Base-by-base conservation (phyloP, 2,888 invertebrate genomes). In the Silvanus unidentatus region DNA sequence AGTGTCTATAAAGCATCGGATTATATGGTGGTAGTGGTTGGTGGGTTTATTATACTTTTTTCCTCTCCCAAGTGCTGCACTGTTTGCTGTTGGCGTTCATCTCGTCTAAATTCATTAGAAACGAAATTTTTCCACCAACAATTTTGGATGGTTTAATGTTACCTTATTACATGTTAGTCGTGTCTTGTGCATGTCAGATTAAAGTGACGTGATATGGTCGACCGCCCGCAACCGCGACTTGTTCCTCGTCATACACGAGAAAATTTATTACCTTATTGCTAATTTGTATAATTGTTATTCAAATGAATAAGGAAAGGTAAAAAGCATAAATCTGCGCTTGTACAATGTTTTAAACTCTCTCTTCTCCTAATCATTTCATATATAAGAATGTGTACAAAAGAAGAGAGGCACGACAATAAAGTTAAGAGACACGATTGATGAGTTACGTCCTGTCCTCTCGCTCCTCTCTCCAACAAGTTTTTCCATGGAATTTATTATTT, bases 401-500 rank as follows among this genome's bases (percentile, higher is more conserved):
- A 12, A 22, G 22, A 22, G 22, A 22, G 22, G 22, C 22, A 22
- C 22, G 22, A 22, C 22, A 22, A 22, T 22, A 22, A 22, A 22
- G 22, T 22, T 22, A 22, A 22, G 22, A 22, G 22, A 22, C 22
- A 22, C 22, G 22, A 22, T 22, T 22, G 22, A 22, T 22, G 22
- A 22, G 22, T 22, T n/a, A n/a, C n/a, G n/a, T 8, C 22, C 8
- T 22, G 4, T 22, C 22, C 8, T 22, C 22, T 22, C 22, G 3
- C 22, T 22, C 22, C 22, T 5, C 22, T 22, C 22, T 22, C 8
- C 22, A 3, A 22, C 3, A 3, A 22, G 8, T 3, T 22, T 59
- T 62, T 59, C 55, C 54, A 58, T 57, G 62, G 61, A 64, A 62
- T 61, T 64, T 64, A 65, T 65, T 66, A 68, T 67, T 68, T 67